These are phyloP conservation scores for Poliocrania exsul DNA, from an alignment of 2,797 vertebrate genomes.

Conservation along the genomic window DNA sequence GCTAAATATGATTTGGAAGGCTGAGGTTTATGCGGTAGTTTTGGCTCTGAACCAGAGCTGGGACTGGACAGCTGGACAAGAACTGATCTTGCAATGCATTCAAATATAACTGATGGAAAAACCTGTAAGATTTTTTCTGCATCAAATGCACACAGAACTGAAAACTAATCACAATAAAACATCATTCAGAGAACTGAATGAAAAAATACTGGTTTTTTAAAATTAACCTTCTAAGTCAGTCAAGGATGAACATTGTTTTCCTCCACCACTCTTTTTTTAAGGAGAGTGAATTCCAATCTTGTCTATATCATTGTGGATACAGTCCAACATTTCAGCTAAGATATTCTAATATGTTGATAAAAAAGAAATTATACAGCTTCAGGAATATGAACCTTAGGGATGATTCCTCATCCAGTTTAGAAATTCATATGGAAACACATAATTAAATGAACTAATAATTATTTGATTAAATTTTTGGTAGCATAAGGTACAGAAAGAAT, in stretches of 20 bases:
- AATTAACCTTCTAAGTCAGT: neutral
- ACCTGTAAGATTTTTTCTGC: neutral
- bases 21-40: neutral
- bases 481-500: neutral
- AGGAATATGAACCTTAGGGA: neutral
- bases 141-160: neutral
- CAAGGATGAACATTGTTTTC: neutral
- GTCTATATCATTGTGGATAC: neutral
- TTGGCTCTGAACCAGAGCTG: conserved; percentile 13
- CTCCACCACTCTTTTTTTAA: neutral
- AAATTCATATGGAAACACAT: neutral
- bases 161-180: neutral
- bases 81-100: neutral
- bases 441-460: neutral
- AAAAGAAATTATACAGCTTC: neutral
- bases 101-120: neutral
- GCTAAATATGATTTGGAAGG: conserved; percentile 43
- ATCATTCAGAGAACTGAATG: neutral
- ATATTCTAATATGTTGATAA: neutral
- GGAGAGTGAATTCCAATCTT: neutral
- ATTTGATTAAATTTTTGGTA: neutral
- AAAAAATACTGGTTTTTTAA: neutral
- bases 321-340: neutral
- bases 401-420: neutral
- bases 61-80: neutral